Percentiles rank a stretch among this genome's conserved stretches.
Conservation (phyloP, 2,113 vertebrate species). For the rabbit (Oryctolagus cuniculus) region mOryCun1.1 NC_091437.1:60253001-60253500, state of each 20-base stretch:
- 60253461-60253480: no score
- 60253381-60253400: neutral
- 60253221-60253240: neutral
- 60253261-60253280: neutral
- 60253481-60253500: no score
- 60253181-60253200: neutral
- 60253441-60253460: neutral
- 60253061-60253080: neutral
- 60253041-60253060: neutral
- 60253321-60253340: neutral
- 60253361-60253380: neutral
- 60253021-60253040: no score
- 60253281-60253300: neutral
- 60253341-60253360: neutral
- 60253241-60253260: neutral
- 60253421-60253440: neutral
- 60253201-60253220: neutral
- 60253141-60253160: neutral
- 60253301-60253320: neutral
- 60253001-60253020: neutral
- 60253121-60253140: neutral
- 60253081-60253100: neutral
- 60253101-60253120: neutral
- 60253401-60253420: neutral
- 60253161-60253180: neutral